Percentiles rank a stretch among this genome's conserved stretches.
Evolutionary conservation across 2,113 vertebrate species (phyloP).

Genomic region (Neogobius melanostomus): DNA sequence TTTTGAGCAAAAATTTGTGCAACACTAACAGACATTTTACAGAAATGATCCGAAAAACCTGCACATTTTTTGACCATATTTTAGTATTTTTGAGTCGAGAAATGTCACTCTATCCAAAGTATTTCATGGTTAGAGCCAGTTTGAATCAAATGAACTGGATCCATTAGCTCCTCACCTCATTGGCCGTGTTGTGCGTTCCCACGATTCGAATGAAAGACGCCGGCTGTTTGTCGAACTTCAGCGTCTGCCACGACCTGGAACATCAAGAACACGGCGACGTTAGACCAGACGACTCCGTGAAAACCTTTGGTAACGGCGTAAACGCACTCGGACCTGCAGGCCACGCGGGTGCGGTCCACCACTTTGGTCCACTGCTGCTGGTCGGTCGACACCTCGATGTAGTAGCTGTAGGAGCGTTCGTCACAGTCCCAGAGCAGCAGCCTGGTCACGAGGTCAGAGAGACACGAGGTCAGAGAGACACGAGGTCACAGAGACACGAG

Average conservation of each 20-base stretch:
- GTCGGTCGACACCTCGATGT: slow-evolving; percentile 91
- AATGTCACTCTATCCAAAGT: too few species aligned
- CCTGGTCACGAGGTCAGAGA: slow-evolving; percentile 60
- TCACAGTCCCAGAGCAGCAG: slow-evolving; percentile 98
- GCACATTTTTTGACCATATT: too few species aligned
- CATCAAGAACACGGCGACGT: neutral
- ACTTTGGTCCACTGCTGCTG: slow-evolving; percentile 97
- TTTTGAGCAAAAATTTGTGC: too few species aligned
- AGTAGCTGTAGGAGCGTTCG: slow-evolving; percentile 96
- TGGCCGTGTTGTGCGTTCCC: slow-evolving; percentile 97
- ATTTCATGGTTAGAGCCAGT: too few species aligned
- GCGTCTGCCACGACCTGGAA: slow-evolving; percentile 91
- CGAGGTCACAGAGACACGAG: too few species aligned
- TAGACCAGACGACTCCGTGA: too few species aligned
- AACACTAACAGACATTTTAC: too few species aligned
- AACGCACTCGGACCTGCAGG: slow-evolving; percentile 85
- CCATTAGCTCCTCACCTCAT: slow-evolving; percentile 82
- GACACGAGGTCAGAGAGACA: too few species aligned
- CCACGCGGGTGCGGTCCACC: slow-evolving; percentile 87
- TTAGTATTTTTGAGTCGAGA: too few species aligned
- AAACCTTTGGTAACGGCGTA: too few species aligned
- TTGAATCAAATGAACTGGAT: too few species aligned
- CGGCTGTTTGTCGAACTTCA: slow-evolving; percentile 89
- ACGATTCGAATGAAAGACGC: slow-evolving; percentile 96
- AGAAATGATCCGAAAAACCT: too few species aligned